These are phyloP conservation scores for Noctua comes DNA, from an alignment of 2,888 invertebrate species.

Conservation along the genomic window DNA sequence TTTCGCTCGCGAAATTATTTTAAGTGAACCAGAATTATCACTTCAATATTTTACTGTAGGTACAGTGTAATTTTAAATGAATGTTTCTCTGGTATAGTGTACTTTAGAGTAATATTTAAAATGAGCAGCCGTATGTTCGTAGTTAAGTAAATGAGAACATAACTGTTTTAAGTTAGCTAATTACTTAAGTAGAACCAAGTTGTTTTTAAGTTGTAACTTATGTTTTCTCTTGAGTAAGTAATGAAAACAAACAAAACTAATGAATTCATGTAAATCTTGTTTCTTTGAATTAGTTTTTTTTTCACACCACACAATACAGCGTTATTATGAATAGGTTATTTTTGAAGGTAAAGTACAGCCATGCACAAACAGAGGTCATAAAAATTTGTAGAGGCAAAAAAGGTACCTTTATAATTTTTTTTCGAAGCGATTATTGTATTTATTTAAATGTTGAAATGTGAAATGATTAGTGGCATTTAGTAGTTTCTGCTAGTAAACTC, in stretches of 20 bases:
- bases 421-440: background rate
- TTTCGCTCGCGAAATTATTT: slow-evolving; percentile 1
- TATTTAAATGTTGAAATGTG: background rate
- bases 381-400: background rate
- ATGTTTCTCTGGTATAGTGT: background rate
- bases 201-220: slow-evolving; percentile 23
- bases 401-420: background rate
- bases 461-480: background rate
- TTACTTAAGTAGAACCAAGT: slow-evolving; percentile 38
- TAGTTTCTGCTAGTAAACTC: background rate
- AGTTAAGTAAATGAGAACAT: slow-evolving; percentile 30
- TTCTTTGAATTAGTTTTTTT: background rate
- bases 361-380: background rate
- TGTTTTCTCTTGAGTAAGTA: slow-evolving; percentile 28
- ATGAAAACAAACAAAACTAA: slow-evolving; percentile 8
- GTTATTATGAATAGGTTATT: slow-evolving; percentile 2
- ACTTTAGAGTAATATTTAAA: slow-evolving; percentile 10
- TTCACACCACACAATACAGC: too few species aligned
- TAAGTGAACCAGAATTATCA: slow-evolving; percentile 3
- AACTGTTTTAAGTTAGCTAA: slow-evolving; percentile 36
- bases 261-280: slow-evolving; percentile 1
- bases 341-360: background rate
- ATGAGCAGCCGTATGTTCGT: slow-evolving; percentile 17
- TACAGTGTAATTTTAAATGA: background rate
- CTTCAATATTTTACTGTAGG: slow-evolving; percentile 2